phyloP scores from a whole-genome alignment of 2,888 invertebrate genomes.

The Eudasyphora cyanicolor region DNA sequence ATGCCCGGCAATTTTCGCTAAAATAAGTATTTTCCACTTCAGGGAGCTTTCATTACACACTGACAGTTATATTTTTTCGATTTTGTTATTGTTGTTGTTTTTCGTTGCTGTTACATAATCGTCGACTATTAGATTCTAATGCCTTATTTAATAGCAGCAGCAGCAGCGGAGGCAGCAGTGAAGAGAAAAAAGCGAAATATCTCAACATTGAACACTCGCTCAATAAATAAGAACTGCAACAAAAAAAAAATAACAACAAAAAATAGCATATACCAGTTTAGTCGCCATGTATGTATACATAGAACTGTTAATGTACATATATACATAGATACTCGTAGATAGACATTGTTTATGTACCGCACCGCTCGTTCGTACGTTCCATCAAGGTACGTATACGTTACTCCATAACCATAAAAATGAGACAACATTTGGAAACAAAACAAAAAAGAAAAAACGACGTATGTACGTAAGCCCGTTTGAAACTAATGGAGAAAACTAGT shows the following conservation, averaged over 20 bases:
- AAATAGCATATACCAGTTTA: neutral
- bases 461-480: neutral
- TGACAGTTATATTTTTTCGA: too few relatives aligned
- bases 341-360: too few relatives aligned
- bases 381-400: neutral
- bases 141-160: constrained; percentile 13
- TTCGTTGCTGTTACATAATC: constrained; percentile 17
- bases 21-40: too few relatives aligned
- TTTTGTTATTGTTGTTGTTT: too few relatives aligned
- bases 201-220: neutral
- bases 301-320: neutral
- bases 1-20: too few relatives aligned
- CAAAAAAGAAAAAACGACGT: neutral
- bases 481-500: constrained; percentile 17
- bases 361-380: too few relatives aligned
- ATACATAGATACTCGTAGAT: too few relatives aligned
- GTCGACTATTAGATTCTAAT: neutral
- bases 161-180: too few relatives aligned
- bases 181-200: too few relatives aligned
- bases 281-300: neutral
- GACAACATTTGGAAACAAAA: neutral
- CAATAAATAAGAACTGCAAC: neutral
- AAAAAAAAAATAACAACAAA: neutral
- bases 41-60: too few relatives aligned
- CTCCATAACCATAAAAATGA: neutral